Base-by-base conservation (phyloP, 2,113 vertebrate genomes). In the Macrotis lagotis region DNA sequence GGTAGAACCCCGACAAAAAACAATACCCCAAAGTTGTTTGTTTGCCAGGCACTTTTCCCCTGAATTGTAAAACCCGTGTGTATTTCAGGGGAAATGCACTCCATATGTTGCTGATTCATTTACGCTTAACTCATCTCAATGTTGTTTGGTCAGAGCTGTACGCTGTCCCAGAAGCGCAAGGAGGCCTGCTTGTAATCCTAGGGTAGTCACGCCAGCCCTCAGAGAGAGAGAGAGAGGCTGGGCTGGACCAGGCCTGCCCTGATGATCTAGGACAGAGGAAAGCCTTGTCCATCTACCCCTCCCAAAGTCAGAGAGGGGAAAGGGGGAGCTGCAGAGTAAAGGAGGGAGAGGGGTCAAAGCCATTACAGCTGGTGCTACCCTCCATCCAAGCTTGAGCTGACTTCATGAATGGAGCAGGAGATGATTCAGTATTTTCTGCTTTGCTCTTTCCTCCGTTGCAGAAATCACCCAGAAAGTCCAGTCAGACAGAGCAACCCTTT, bases 51-150 rank as follows among this genome's bases (percentile, higher is more conserved):
- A 50, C 89, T 90, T 90, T 90, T 49, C 89, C 89, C 89, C 89
- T 50, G 89, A 49, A 90, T 90, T 90, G 25, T 90, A 90, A 90
- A 90, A 49, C 89, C 89, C 89, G 48, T 90, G 89, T 90, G 89
- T 90, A 90, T 90, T 90, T 90, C 89, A 90, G 48, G 48, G 89
- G 89, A 90, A 90, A 90, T 90, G 89, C 48, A 50, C 47, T 90
- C 89, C 89, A 90, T 90, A 90, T 90, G 89, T 90, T 90, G 47
- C 89, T 90, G 89, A 90, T 90, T 90, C 89, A 90, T 90, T 90
- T 90, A 83, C 66, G n/a, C 66, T 83, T 44, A 83, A 83, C 66
- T 83, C 66, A 83, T 83, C 16, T 22, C n/a, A 16, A 28, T 90
- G 89, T 89, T 90, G 89, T 90, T 90, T 49, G 48, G 89, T 90